phyloP scores from a whole-genome alignment of 2,797 vertebrate genomes.

The Microhierax caerulescens region DNA sequence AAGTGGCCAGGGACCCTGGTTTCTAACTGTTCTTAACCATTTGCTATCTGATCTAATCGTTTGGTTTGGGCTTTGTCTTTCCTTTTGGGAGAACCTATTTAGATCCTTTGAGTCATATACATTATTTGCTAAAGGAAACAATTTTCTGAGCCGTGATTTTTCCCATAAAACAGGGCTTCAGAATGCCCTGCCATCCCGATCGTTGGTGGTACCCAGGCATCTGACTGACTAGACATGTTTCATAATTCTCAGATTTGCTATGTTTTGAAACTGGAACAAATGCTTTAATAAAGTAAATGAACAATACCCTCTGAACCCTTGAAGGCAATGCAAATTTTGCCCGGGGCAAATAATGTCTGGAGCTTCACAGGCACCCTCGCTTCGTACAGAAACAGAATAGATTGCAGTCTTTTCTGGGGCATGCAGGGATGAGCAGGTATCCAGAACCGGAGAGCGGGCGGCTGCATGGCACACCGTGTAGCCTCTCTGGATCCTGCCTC shows the following conservation, averaged over 20 bases:
- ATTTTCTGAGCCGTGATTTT: not conserved
- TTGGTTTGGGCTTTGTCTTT: not conserved
- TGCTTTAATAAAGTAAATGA: constrained; percentile 31
- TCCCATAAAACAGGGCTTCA: not conserved
- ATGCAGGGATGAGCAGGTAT: not conserved
- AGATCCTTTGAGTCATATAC: not conserved
- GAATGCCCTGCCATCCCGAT: not conserved
- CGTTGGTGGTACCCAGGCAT: not conserved
- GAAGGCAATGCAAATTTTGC: constrained; percentile 41
- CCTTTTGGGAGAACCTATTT: not conserved
- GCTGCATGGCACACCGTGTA: not conserved
- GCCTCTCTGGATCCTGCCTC: not conserved
- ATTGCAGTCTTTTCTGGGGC: not conserved
- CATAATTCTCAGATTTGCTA: not conserved
- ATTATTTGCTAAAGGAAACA: not conserved
- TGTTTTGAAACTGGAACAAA: constrained; percentile 37
- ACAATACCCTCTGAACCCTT: constrained; percentile 3
- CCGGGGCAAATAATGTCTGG: constrained; percentile 24
- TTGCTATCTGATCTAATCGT: not conserved
- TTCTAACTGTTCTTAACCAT: not conserved
- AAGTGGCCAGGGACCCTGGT: not conserved
- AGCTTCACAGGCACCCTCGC: not conserved
- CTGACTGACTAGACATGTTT: not conserved
- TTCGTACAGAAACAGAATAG: not conserved
- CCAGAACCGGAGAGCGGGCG: not conserved